Base-by-base conservation (phyloP, 2,888 invertebrate genomes). In the Tetropium fuscum region DNA sequence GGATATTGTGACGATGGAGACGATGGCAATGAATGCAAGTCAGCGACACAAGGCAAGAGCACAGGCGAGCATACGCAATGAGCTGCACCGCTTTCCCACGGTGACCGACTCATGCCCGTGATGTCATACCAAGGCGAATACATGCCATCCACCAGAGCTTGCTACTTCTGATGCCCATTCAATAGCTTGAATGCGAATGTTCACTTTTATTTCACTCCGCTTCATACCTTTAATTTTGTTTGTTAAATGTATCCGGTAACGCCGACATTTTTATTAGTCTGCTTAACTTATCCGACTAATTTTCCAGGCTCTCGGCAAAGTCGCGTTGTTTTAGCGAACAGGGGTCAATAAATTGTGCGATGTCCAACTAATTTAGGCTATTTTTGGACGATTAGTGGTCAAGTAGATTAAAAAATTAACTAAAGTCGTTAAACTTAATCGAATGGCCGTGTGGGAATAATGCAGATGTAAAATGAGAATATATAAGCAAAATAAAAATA, bases 41-140 rank as follows among this genome's bases (percentile, higher is more conserved):
- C 71, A 71, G 70, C 66, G 72, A 67, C 72, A 68, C n/a, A n/a
- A 68, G 62, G 63, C 63, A 63, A 65, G 66, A 66, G 66, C 66
- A 68, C 67, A 64, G 69, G 64, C 63, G 60, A 72, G 76, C 74
- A 76, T 76, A 76, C 74, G 71, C 71, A 74, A 76, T 75, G 74
- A 75, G 74, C 67, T 71, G 67, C 63, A 69, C 69, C 70, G 76
- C 74, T 75, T 80, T 80, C 80, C 80, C 80, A 80, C 80, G 80
- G 78, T 79, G 78, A 78, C 78, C 78, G 76, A 78, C 75, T 75
- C 76, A 75, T 65, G 60, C 72, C 73, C 70, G 77, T 78, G 78
- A 79, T 78, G 78, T 79, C 78, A 78, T 76, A 76, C 75, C 61
- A 13, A 54, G 47, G 59, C 53, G 41, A 45, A 58, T 54, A 54